Conservation (phyloP, 2,113 vertebrate species). For the Fulica atra region DNA sequence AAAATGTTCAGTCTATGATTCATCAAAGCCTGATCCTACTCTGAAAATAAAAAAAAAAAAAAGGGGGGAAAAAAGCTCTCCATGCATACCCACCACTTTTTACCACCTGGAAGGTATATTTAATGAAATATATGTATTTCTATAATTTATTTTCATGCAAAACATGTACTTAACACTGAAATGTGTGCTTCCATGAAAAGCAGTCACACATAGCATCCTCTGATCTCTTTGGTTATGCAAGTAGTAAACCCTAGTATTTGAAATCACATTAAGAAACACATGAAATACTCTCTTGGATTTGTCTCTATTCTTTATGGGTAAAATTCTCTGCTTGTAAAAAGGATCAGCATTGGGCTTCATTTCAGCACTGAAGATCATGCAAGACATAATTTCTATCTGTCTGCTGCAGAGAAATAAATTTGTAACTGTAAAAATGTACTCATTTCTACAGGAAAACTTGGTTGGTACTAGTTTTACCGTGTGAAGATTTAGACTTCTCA, state of each 20-base stretch:
- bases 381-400: neutral
- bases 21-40: neutral
- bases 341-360: neutral
- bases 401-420: neutral
- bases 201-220: neutral
- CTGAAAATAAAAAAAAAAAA: neutral
- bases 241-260: neutral
- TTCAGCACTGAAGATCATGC: neutral
- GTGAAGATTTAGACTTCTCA: slow-evolving; percentile 93
- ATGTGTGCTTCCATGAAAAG: neutral
- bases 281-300: neutral
- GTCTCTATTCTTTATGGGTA: neutral
- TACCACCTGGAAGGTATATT: neutral
- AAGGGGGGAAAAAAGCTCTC: neutral
- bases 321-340: neutral
- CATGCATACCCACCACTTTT: neutral
- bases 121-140: neutral
- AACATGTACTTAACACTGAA: neutral
- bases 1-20: neutral
- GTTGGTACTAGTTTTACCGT: slow-evolving; percentile 79
- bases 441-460: neutral
- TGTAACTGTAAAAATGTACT: neutral
- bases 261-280: neutral
- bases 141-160: neutral
- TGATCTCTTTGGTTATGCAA: neutral